Conservation (phyloP, 2,888 invertebrate genomes). For the Zonitis immaculata region DNA sequence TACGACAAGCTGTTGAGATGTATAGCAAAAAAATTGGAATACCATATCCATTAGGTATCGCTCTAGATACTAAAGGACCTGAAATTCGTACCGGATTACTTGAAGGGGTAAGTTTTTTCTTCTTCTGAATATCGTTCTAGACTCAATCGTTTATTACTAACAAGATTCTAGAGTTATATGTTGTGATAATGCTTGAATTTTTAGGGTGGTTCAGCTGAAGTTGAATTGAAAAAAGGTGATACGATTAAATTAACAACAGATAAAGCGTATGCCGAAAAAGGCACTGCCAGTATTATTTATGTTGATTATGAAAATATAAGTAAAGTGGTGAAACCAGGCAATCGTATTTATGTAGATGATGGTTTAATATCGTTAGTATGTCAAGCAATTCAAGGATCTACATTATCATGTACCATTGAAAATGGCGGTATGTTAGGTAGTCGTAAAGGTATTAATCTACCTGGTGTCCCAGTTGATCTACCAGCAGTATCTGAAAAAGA, state of each 20-base stretch:
- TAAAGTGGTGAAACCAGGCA: conserved; percentile 82
- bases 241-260: conserved; percentile 83
- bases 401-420: conserved; percentile 79
- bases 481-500: conserved; percentile 98
- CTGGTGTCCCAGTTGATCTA: conserved; percentile 91
- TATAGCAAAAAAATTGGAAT: conserved; percentile 71
- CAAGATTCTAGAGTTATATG: neutral
- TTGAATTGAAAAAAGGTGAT: conserved; percentile 81
- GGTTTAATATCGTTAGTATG: conserved; percentile 89
- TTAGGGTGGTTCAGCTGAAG: conserved; percentile 83
- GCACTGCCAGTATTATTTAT: conserved; percentile 68
- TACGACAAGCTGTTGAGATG: conserved; percentile 78
- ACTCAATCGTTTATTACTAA: neutral
- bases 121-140: too few relatives aligned
- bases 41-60: conserved; percentile 83
- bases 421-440: conserved; percentile 94
- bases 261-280: conserved; percentile 71
- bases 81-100: conserved; percentile 96
- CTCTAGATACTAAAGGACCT: conserved; percentile 96
- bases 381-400: conserved; percentile 58
- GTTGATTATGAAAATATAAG: conserved; percentile 96
- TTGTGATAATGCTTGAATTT: conserved; percentile 12
- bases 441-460: conserved; percentile 95
- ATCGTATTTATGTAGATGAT: conserved; percentile 90
- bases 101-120: conserved; percentile 83